Evolutionary conservation across 2,113 vertebrate genomes (phyloP).

Genomic region (Hyaena hyaena): DNA sequence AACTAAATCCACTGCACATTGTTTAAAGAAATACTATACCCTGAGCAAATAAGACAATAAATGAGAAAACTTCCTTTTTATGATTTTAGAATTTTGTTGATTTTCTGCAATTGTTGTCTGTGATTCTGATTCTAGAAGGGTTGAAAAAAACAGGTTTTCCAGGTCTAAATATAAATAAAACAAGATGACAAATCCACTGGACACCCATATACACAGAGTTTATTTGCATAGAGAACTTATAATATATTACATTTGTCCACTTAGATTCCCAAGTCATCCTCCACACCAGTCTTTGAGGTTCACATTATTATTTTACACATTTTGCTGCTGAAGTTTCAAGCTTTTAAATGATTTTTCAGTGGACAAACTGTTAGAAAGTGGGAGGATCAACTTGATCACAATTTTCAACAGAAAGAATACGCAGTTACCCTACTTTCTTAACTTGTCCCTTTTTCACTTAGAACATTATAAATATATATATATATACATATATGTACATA

Average conservation of each 20-base stretch:
- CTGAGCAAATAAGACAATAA: background rate
- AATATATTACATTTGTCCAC: background rate
- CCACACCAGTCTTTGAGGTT: background rate
- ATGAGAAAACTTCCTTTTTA: background rate
- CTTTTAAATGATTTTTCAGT: background rate
- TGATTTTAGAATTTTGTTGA: background rate
- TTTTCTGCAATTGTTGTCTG: background rate
- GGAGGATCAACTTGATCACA: background rate
- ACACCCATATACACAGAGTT: background rate
- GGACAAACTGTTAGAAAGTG: background rate
- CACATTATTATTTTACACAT: background rate
- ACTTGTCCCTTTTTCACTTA: background rate
- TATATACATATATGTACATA: background rate
- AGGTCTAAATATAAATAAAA: background rate
- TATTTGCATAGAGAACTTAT: background rate
- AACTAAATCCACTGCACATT: background rate
- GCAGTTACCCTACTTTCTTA: background rate
- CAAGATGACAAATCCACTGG: background rate
- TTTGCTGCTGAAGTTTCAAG: background rate
- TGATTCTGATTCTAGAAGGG: background rate
- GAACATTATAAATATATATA: background rate
- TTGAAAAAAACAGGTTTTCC: background rate
- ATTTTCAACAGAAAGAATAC: background rate
- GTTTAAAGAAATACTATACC: background rate
- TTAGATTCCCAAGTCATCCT: background rate